These are phyloP conservation scores for Motacilla tschutschensis DNA, from an alignment of 2,113 vertebrate genomes.

Conservation along the genomic window DNA sequence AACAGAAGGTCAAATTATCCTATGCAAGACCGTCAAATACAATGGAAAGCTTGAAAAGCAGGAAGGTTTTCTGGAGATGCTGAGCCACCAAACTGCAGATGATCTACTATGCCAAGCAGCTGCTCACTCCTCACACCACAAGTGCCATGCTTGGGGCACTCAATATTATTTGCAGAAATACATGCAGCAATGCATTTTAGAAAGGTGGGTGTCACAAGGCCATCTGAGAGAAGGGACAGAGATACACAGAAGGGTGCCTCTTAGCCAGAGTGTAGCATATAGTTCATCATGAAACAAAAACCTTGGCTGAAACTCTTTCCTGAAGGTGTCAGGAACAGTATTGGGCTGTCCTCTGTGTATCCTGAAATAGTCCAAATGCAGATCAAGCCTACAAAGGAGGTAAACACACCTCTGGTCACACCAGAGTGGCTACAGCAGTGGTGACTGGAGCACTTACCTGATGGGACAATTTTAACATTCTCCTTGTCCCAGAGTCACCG, in stretches of 20 bases:
- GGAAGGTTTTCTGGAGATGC: neutral
- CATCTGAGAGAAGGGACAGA: neutral
- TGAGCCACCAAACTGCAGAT: neutral
- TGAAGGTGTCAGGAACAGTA: neutral
- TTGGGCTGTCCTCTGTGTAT: neutral
- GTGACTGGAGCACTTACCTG: slow-evolving; percentile 33
- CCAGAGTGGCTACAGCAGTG: neutral
- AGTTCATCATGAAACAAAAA: neutral
- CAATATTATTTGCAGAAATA: neutral
- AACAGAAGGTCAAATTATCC: neutral
- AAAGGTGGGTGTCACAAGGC: neutral
- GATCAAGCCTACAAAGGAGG: neutral
- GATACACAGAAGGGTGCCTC: neutral
- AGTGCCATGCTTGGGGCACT: neutral
- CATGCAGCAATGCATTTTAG: neutral
- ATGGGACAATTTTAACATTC: neutral
- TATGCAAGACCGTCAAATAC: neutral
- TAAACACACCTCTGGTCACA: neutral
- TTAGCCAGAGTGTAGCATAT: neutral
- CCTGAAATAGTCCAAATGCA: neutral
- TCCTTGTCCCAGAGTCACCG: neutral
- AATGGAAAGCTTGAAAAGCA: neutral
- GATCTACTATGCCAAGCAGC: neutral
- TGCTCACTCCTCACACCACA: neutral
- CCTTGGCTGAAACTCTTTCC: neutral